These are phyloP conservation scores for Drosophila erecta DNA, from an alignment of 1,140 invertebrate species.

Conservation along the genomic window DNA sequence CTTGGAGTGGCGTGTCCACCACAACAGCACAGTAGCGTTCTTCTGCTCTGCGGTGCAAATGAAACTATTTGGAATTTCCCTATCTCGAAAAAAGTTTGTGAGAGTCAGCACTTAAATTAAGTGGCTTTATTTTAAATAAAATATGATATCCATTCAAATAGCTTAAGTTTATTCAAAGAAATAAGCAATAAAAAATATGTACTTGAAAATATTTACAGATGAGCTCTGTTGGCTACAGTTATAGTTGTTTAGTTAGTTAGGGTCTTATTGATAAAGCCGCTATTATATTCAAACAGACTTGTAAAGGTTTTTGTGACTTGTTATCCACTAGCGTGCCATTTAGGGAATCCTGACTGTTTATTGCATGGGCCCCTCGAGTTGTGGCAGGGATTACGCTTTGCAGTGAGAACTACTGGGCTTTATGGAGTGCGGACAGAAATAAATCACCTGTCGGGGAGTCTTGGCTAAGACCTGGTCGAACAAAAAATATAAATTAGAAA, in stretches of 20 bases:
- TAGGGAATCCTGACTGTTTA: conserved; percentile 1
- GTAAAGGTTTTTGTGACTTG: too few species aligned
- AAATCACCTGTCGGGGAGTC: conserved; percentile 49
- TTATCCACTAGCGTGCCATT: background rate
- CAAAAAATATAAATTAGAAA: conserved; percentile 50
- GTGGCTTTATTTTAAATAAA: too few species aligned
- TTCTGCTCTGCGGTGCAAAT: conserved; percentile 1
- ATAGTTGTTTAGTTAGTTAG: too few species aligned
- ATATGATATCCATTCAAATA: too few species aligned
- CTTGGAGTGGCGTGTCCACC: conserved; percentile 21
- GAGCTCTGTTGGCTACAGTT: too few species aligned
- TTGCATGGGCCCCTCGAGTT: conserved; percentile 22
- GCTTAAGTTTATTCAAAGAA: too few species aligned
- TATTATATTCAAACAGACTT: too few species aligned
- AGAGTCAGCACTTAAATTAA: too few species aligned
- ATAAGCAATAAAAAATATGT: too few species aligned
- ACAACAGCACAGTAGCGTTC: background rate
- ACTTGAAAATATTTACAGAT: too few species aligned
- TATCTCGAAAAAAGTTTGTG: too few species aligned
- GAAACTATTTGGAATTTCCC: background rate
- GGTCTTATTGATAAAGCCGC: too few species aligned
- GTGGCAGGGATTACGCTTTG: conserved; percentile 26
- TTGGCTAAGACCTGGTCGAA: conserved; percentile 27
- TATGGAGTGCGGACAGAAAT: conserved; percentile 53
- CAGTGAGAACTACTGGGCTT: conserved; percentile 23